Evolutionary conservation across 2,888 invertebrate genomes (phyloP).

Genomic region (Idaea biselata): DNA sequence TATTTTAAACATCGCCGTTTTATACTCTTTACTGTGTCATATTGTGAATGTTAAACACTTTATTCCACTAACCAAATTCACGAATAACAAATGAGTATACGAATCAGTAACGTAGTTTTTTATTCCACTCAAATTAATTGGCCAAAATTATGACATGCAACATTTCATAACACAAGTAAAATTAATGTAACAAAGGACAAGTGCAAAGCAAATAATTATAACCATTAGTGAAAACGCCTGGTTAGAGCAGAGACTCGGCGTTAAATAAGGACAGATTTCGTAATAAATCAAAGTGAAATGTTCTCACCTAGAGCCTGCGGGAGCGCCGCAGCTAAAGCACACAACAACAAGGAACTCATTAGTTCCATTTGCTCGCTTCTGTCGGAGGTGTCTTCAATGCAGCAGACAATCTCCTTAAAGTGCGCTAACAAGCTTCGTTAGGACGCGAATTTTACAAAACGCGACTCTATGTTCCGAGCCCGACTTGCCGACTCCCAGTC

Average conservation of each 20-base stretch:
- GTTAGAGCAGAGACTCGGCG: neutral
- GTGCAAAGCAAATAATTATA: constrained; percentile 24
- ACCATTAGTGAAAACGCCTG: constrained; percentile 17
- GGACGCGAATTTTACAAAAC: constrained; percentile 58
- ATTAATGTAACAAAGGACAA: neutral
- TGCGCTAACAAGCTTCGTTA: constrained; percentile 76
- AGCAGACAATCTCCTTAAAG: constrained; percentile 67
- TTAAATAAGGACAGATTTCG: constrained; percentile 9
- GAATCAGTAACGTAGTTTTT: neutral
- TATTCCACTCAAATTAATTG: neutral
- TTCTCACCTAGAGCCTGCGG: constrained; percentile 58
- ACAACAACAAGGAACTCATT: constrained; percentile 70
- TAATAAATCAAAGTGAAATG: constrained; percentile 28
- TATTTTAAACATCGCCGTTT: neutral
- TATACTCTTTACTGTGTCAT: neutral
- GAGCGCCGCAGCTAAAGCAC: constrained; percentile 48
- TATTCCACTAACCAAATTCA: neutral
- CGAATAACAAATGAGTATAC: neutral
- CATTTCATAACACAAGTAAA: neutral
- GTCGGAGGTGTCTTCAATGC: constrained; percentile 58
- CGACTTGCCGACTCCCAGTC: constrained; percentile 31
- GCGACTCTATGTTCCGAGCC: constrained; percentile 41
- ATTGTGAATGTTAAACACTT: neutral
- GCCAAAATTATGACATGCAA: neutral
- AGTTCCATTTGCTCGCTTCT: constrained; percentile 64